Percentiles rank a stretch among this genome's conserved stretches.
Evolutionary conservation across 2,888 invertebrate genomes (phyloP).

Genomic region (Drosophila macrothrix): DNA sequence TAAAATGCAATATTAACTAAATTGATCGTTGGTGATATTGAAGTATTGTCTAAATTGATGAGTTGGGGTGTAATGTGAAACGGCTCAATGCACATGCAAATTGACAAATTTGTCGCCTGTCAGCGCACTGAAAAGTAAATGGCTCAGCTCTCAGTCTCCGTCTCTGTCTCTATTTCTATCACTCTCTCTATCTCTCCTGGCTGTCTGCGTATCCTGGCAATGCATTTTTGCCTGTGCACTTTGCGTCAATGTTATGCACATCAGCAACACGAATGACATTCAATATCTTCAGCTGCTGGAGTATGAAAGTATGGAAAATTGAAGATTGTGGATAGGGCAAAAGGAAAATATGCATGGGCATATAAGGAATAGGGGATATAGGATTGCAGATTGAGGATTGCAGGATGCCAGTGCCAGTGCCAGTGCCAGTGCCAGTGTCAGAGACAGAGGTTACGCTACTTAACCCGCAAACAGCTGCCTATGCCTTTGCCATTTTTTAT

Average conservation of each 20-base stretch:
- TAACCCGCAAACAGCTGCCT: constrained; percentile 74
- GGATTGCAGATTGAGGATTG: constrained; percentile 4
- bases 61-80: neutral
- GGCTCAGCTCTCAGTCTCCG: constrained; percentile 5
- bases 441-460: constrained; percentile 65
- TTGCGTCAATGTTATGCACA: constrained; percentile 79
- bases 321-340: neutral
- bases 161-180: neutral
- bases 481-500: constrained; percentile 53
- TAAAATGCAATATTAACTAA: constrained; percentile 11
- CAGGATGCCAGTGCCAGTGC: constrained; percentile 4
- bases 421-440: constrained; percentile 24
- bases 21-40: constrained; percentile 5
- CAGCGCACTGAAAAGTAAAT: constrained; percentile 41
- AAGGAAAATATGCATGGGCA: neutral
- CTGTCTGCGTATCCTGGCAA: constrained; percentile 3
- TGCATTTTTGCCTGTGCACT: constrained; percentile 58
- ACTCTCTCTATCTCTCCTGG: neutral
- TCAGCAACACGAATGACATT: constrained; percentile 67
- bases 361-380: neutral
- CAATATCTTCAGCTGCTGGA: constrained; percentile 39
- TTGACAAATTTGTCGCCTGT: constrained; percentile 62
- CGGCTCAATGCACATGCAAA: constrained; percentile 33
- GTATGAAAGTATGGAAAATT: neutral
- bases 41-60: constrained; percentile 23